Percentiles rank a stretch among this genome's conserved stretches.
Evolutionary conservation across 1,140 invertebrate species (phyloP).

Genomic region (Drosophila athabasca): DNA sequence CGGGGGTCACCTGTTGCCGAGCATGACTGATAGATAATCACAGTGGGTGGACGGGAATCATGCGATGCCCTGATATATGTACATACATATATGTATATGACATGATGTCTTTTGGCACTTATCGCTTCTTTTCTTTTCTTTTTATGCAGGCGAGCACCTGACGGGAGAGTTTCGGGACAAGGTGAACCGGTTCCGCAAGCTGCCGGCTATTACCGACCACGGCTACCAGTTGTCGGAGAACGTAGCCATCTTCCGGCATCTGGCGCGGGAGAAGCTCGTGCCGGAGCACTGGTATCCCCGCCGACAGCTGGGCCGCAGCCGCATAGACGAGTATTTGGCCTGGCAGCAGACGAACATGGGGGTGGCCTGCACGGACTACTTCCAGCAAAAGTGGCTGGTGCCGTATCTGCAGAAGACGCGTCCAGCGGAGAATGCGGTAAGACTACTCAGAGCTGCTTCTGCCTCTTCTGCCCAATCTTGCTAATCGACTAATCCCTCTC

Average conservation of each 20-base stretch:
- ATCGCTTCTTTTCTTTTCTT: conserved; percentile 1
- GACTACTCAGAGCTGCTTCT: background rate
- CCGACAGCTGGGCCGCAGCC: conserved; percentile 87
- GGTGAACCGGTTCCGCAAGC: conserved; percentile 90
- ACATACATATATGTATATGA: too few species aligned
- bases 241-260: conserved; percentile 86
- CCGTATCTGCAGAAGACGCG: conserved; percentile 84
- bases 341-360: conserved; percentile 93
- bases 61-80: too few species aligned
- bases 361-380: conserved; percentile 88
- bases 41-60: background rate
- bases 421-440: conserved; percentile 68
- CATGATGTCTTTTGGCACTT: background rate
- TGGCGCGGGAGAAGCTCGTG: conserved; percentile 84
- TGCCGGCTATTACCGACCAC: conserved; percentile 90
- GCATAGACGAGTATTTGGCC: conserved; percentile 92
- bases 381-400: conserved; percentile 86
- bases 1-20: too few species aligned
- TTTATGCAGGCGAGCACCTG: conserved; percentile 89
- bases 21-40: too few species aligned
- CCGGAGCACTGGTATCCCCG: conserved; percentile 90
- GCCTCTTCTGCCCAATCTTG: background rate
- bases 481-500: background rate
- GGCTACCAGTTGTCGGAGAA: conserved; percentile 92
- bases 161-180: conserved; percentile 88